Evolutionary conservation across 2,888 invertebrate species (phyloP).

Genomic region (Chymomyza fuscimana): DNA sequence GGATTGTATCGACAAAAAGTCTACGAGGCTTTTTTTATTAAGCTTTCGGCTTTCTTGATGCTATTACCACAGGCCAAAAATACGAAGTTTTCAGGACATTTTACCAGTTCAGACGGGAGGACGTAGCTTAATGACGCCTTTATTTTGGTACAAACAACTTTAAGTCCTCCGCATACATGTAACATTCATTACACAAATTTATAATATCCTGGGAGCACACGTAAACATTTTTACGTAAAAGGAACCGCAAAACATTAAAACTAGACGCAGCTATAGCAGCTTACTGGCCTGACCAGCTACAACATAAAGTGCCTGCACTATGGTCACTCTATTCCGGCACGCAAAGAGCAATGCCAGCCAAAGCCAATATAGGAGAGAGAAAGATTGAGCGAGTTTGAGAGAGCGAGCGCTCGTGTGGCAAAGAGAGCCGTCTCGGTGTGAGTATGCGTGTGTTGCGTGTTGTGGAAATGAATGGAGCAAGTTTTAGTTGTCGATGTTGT

Average conservation of each 20-base stretch:
- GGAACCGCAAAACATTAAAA: neutral
- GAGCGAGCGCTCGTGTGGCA: neutral
- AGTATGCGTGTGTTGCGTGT: constrained; percentile 36
- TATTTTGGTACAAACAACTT: no score
- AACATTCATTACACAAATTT: no score
- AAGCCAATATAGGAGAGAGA: constrained; percentile 2
- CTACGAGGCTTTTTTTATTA: no score
- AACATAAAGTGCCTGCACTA: constrained; percentile 50
- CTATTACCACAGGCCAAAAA: no score
- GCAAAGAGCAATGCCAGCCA: constrained; percentile 1
- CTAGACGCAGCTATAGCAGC: neutral
- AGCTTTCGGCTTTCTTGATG: no score
- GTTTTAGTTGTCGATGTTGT: neutral
- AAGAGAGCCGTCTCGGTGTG: constrained; percentile 6
- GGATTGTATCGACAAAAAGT: no score
- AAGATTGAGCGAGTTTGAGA: neutral
- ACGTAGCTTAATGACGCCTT: no score
- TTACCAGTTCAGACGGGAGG: no score
- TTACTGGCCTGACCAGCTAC: constrained; percentile 57
- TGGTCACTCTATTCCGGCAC: constrained; percentile 33
- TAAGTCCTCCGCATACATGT: no score
- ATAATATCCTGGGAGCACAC: no score
- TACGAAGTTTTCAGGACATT: no score
- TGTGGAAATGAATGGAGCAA: constrained; percentile 62
- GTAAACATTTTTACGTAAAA: neutral